Percentiles rank a stretch among this genome's conserved stretches.
Evolutionary conservation across 2,113 vertebrate species (phyloP).

Genomic region (Pongo abelii): DNA sequence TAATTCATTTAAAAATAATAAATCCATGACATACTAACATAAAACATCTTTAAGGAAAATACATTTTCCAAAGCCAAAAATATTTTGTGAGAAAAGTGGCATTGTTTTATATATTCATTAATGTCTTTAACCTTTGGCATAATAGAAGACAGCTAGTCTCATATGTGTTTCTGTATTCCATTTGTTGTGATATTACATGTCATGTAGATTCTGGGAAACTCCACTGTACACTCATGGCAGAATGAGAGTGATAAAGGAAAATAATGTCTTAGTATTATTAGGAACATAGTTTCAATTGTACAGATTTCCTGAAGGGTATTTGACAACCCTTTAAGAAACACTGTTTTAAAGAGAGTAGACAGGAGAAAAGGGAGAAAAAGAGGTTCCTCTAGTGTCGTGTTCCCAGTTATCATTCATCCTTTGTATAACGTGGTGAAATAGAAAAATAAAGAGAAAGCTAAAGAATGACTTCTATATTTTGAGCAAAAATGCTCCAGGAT

Average conservation of each 20-base stretch:
- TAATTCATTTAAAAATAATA: not conserved
- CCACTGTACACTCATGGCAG: accelerated
- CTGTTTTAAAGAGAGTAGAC: not conserved
- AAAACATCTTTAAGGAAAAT: not conserved
- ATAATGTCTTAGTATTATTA: not conserved
- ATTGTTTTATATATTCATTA: not conserved
- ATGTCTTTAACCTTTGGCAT: not conserved
- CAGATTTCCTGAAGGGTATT: not conserved
- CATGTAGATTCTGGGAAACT: not conserved
- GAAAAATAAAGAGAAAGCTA: not conserved
- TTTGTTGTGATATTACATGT: not conserved
- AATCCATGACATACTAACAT: not conserved
- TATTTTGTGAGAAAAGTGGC: not conserved
- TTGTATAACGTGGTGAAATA: not conserved
- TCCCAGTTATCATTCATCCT: not conserved
- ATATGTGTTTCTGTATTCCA: not conserved
- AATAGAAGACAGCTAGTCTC: not conserved
- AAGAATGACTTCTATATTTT: not conserved
- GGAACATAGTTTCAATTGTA: not conserved
- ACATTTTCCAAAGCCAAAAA: not conserved
- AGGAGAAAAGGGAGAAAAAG: not conserved
- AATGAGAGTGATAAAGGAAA: not conserved
- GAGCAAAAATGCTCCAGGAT: not conserved
- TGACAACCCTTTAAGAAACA: not conserved
- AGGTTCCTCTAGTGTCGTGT: too few species aligned